Evolutionary conservation across 2,888 invertebrate genomes (phyloP), one percentile per base, ranked within the genome.

Genomic region (Phengaris alcon): DNA sequence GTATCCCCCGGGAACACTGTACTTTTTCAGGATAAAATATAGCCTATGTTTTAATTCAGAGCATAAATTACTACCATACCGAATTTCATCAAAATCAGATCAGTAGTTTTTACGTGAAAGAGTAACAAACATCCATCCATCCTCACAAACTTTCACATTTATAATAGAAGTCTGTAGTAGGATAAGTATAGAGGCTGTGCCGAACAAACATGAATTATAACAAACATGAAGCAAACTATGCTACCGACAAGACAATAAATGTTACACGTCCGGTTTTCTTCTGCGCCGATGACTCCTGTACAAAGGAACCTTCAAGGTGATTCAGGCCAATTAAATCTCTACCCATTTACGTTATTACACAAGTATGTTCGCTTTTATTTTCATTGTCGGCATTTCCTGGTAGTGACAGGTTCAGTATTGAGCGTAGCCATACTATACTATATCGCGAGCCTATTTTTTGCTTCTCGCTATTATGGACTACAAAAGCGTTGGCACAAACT

Each of bases 361-460:
- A 68, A 57, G 10, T 51, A 51, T 64, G 74, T 77, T 64, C 35
- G 64, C 72, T 75, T 74, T 54, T 73, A 57, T 55, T 75, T 73
- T 70, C 73, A 59, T 69, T 74, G 73, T 52, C 55, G 68, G 68
- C 74, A 74, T 76, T 76, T 76, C 54, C 73, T 57, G 64, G 44
- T 70, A 13, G 55, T 44, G 74, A 72, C 75, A 74, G 75, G 74
- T 68, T 35, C 35, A 35, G 35, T 35, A 35, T 35, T 35, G 35
- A 35, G 35, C 35, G 69, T 13, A 8, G 44, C 44, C 13, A 3
- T 44, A 22, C 22, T 52, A 3, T 44, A 22, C 22, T 52, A 6
- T 13, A 55, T 74, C 72, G 52, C 70, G 70, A 52, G 52, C 70
- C 52, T 51, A 15, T 70, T 70, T 74, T 73, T 73, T 74, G 15